phyloP scores from a whole-genome alignment of 2,113 vertebrate genomes.

The Psilopsiagon aurifrons region DNA sequence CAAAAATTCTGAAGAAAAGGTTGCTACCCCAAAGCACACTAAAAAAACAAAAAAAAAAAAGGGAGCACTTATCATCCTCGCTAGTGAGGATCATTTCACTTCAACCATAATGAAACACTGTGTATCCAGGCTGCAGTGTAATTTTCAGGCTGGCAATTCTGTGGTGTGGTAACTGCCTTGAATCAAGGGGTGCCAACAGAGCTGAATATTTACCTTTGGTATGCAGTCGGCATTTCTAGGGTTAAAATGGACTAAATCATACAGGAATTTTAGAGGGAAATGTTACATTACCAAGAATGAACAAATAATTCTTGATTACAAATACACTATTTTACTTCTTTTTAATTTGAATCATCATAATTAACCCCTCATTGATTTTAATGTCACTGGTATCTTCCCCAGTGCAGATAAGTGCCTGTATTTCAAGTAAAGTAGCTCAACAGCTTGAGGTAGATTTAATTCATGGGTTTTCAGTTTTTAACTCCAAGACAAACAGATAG shows the following conservation, averaged over 20 bases:
- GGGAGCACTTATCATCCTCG: accelerated
- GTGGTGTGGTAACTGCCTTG: not conserved
- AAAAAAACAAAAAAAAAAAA: not conserved
- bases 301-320: not conserved
- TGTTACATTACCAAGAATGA: not conserved
- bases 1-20: not conserved
- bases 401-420: not conserved
- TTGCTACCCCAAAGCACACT: not conserved
- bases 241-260: not conserved
- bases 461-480: not conserved
- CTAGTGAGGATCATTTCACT: not conserved
- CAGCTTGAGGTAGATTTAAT: not conserved
- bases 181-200: not conserved
- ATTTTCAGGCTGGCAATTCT: not conserved
- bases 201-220: not conserved
- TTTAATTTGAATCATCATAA: not conserved
- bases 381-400: not conserved
- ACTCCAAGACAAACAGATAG: not conserved
- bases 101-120: not conserved
- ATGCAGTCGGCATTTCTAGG: not conserved
- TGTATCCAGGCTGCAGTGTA: not conserved
- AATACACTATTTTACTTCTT: not conserved
- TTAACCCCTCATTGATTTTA: not conserved
- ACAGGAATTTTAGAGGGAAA: not conserved
- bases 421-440: not conserved